Conservation (phyloP, 2,888 invertebrate species). For the Schizotus pectinicornis region DNA sequence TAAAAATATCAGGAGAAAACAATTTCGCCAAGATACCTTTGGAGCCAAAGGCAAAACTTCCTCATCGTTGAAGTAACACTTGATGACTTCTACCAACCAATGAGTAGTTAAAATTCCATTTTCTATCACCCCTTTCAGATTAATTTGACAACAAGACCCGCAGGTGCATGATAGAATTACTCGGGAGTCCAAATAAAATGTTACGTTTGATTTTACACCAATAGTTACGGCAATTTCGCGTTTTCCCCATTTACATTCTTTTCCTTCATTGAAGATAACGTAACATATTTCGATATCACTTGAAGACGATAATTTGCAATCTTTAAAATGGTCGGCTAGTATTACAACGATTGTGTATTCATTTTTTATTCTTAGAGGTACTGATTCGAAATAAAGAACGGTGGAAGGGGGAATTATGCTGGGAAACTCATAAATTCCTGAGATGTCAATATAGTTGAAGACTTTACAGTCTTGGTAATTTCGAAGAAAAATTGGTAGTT, state of each 20-base stretch:
- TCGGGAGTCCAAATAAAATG: conserved; percentile 17
- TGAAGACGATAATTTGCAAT: conserved; percentile 31
- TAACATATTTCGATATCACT: conserved; percentile 3
- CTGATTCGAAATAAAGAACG: conserved; percentile 50
- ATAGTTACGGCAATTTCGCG: not conserved
- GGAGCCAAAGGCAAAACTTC: not conserved
- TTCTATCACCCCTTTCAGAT: conserved; percentile 46
- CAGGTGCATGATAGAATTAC: conserved; percentile 44
- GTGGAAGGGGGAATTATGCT: conserved; percentile 42
- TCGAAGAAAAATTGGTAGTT: conserved; percentile 52
- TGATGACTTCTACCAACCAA: conserved; percentile 23
- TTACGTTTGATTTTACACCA: not conserved
- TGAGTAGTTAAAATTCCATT: conserved; percentile 52
- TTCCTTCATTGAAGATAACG: conserved; percentile 1
- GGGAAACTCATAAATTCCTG: conserved; percentile 43
- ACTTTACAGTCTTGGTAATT: conserved; percentile 43
- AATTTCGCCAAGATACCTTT: not conserved
- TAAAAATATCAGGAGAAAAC: not conserved
- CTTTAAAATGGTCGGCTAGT: conserved; percentile 26
- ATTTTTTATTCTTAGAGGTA: conserved; percentile 43
- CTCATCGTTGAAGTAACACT: too few relatives aligned
- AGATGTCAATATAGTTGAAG: conserved; percentile 52
- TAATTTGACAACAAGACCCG: conserved; percentile 24
- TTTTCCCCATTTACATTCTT: not conserved
- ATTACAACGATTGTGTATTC: conserved; percentile 40